Conservation (phyloP, 2,888 invertebrate species). For the Platycnemis pennipes region DNA sequence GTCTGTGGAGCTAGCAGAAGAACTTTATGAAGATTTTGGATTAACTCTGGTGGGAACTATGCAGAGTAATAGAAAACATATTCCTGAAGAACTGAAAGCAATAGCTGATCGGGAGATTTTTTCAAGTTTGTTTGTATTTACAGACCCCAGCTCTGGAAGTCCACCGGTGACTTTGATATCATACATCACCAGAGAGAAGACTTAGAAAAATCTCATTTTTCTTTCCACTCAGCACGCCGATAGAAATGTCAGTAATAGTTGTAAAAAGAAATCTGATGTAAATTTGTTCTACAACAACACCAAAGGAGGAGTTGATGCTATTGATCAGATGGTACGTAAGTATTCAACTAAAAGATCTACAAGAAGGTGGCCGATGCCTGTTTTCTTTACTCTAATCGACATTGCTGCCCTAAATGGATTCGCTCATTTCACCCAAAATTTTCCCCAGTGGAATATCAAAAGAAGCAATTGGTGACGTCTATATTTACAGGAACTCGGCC, state of each 20-base stretch:
- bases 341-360: constrained; percentile 41
- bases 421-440: too few species aligned
- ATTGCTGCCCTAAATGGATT: too few species aligned
- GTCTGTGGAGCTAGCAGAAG: constrained; percentile 57
- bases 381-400: constrained; percentile 28
- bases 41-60: constrained; percentile 23
- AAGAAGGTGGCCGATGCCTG: constrained; percentile 1
- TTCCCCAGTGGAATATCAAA: constrained; percentile 23
- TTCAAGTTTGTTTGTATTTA: constrained; percentile 40
- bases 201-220: constrained; percentile 37
- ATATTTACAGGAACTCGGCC: constrained; percentile 33
- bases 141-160: constrained; percentile 57
- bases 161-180: constrained; percentile 46
- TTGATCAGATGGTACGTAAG: neutral
- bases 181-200: constrained; percentile 26
- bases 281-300: constrained; percentile 38
- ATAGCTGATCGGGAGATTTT: constrained; percentile 20
- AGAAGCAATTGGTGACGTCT: constrained; percentile 23
- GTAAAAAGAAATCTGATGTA: constrained; percentile 31
- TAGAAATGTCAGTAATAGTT: constrained; percentile 1
- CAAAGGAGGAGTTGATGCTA: too few species aligned
- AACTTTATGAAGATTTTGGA: neutral
- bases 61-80: too few species aligned
- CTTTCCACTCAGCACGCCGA: constrained; percentile 29
- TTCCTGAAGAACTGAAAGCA: constrained; percentile 47